Evolutionary conservation across 2,113 vertebrate species (phyloP).

Genomic region (Otus sunia): DNA sequence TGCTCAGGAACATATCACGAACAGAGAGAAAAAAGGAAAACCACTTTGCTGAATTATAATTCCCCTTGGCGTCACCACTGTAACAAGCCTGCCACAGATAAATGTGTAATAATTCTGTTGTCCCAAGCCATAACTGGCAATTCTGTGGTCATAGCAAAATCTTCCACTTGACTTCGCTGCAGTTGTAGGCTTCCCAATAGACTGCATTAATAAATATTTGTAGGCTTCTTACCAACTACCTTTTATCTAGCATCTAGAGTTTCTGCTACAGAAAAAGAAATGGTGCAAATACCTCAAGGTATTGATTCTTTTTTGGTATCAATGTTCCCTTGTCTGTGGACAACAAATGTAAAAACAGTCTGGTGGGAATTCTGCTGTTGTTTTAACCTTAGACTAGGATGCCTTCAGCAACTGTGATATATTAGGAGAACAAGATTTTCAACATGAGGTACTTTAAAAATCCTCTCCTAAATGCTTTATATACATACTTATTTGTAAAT

Average conservation of each 20-base stretch:
- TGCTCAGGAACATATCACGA: background rate
- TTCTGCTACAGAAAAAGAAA: background rate
- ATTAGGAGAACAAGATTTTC: background rate
- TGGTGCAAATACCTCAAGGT: background rate
- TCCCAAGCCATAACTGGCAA: background rate
- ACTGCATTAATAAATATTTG: background rate
- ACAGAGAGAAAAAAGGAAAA: background rate
- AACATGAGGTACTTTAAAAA: background rate
- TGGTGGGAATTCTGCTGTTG: background rate
- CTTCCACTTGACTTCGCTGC: background rate
- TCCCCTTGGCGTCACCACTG: background rate
- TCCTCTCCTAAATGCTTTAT: background rate
- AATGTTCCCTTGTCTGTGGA: background rate
- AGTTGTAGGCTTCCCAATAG: background rate
- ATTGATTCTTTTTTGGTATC: conserved; percentile 7
- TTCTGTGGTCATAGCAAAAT: background rate
- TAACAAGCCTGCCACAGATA: background rate
- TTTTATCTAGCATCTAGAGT: background rate
- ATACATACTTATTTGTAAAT: background rate
- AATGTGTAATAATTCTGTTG: background rate
- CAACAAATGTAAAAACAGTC: conserved; percentile 1
- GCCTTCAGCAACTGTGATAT: background rate
- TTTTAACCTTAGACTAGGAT: background rate
- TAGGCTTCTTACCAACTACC: background rate
- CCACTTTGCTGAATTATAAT: background rate